phyloP scores from a whole-genome alignment of 2,888 invertebrate genomes.

The Acheta domesticus region DNA sequence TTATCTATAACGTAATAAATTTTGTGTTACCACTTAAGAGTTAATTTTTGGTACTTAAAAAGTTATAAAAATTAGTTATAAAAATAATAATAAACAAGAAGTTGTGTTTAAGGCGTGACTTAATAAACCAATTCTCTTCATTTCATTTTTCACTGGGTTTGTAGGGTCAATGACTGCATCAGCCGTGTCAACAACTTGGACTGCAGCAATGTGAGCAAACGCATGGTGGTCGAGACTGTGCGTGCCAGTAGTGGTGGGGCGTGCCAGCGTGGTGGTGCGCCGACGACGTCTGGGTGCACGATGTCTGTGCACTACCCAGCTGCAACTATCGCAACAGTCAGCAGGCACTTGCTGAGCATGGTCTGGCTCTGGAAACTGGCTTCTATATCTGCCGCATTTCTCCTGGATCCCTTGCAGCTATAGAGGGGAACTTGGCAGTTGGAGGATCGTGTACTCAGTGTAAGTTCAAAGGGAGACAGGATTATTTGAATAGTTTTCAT shows the following conservation, averaged over 20 bases:
- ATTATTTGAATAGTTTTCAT: background rate
- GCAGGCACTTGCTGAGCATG: constrained; percentile 45
- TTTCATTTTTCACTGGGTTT: constrained; percentile 33
- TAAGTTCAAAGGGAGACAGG: constrained; percentile 50
- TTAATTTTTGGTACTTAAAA: no score
- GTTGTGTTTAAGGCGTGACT: no score
- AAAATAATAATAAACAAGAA: no score
- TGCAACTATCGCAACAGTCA: constrained; percentile 22
- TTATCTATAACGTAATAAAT: no score
- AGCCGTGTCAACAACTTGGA: constrained; percentile 75
- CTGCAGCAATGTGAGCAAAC: constrained; percentile 68
- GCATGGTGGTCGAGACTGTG: constrained; percentile 69
- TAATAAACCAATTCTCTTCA: no score
- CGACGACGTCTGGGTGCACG: constrained; percentile 51
- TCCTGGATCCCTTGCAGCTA: constrained; percentile 83
- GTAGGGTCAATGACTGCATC: constrained; percentile 72
- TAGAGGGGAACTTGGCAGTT: constrained; percentile 77
- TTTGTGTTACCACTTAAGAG: no score
- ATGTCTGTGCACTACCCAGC: constrained; percentile 45
- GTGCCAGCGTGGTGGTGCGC: constrained; percentile 58
- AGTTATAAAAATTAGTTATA: no score
- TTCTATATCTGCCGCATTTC: constrained; percentile 89
- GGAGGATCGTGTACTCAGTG: constrained; percentile 90
- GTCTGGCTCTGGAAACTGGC: constrained; percentile 59
- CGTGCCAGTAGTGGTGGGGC: constrained; percentile 60